Evolutionary conservation across 2,888 invertebrate genomes (phyloP).

Genomic region (Napeogenes inachia): DNA sequence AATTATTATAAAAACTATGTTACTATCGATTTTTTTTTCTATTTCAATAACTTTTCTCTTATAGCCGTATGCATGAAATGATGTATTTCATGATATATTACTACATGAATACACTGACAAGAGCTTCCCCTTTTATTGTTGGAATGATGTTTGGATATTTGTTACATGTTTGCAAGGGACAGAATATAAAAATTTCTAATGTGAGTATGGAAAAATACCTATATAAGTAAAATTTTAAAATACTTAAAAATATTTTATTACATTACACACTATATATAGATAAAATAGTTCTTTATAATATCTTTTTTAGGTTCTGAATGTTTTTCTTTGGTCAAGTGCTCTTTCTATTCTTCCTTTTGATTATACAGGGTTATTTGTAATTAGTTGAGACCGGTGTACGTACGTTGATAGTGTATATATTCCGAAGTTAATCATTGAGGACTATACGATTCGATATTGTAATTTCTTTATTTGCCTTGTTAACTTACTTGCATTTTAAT

Average conservation of each 20-base stretch:
- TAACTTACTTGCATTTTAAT: too few relatives aligned
- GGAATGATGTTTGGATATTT: constrained; percentile 48
- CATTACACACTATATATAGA: too few relatives aligned
- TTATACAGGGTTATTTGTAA: too few relatives aligned
- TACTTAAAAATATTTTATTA: too few relatives aligned
- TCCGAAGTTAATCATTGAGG: too few relatives aligned
- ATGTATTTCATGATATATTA: constrained; percentile 37
- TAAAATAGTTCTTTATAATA: too few relatives aligned
- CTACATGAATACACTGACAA: constrained; percentile 49
- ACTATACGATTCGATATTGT: too few relatives aligned
- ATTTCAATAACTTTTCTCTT: constrained; percentile 10
- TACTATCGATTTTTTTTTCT: background rate
- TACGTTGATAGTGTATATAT: too few relatives aligned
- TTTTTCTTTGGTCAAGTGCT: background rate
- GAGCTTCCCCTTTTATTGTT: constrained; percentile 47
- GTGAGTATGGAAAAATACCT: constrained; percentile 26
- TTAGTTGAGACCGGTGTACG: too few relatives aligned
- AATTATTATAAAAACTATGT: too few relatives aligned
- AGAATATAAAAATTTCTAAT: constrained; percentile 31
- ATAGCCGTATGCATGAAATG: constrained; percentile 19
- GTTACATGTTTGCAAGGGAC: constrained; percentile 52
- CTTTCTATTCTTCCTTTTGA: background rate
- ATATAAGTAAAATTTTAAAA: too few relatives aligned
- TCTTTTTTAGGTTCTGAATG: background rate
- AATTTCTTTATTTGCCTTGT: too few relatives aligned